These are phyloP conservation scores for Hippocampus zosterae DNA, from an alignment of 2,113 vertebrate species.

Conservation along the genomic window DNA sequence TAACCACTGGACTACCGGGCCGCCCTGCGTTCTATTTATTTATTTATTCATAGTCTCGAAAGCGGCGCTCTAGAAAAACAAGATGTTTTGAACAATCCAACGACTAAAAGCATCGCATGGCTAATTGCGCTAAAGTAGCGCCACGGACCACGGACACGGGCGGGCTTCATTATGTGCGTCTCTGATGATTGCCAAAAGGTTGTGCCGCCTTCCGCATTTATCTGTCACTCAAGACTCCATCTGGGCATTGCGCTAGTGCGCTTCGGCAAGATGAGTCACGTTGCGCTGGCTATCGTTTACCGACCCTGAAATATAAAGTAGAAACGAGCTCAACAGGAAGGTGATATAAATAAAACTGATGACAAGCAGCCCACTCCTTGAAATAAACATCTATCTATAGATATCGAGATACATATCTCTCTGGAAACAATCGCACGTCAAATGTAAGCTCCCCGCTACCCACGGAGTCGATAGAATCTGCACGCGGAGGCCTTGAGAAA, in stretches of 20 bases:
- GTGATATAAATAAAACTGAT: conserved; percentile 10
- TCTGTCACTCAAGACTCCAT: background rate
- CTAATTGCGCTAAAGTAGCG: background rate
- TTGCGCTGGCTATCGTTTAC: background rate
- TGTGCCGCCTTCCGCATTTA: no score
- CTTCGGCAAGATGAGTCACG: background rate
- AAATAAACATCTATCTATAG: conserved; percentile 9
- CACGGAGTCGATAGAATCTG: conserved; percentile 63
- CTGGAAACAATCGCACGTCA: conserved; percentile 68
- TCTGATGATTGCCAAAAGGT: background rate
- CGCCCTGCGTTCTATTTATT: no score
- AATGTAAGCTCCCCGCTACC: conserved; percentile 66
- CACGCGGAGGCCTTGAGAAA: conserved; percentile 48
- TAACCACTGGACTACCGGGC: no score
- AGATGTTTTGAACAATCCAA: background rate
- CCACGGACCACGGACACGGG: background rate
- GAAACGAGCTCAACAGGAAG: background rate
- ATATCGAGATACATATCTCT: conserved; percentile 54
- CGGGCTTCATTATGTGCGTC: background rate
- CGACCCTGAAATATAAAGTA: background rate
- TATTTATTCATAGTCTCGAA: no score
- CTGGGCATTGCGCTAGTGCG: background rate
- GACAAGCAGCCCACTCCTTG: background rate
- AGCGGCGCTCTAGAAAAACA: background rate
- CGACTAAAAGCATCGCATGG: background rate